Percentiles rank a stretch among this genome's conserved stretches.
phyloP scores from a whole-genome alignment of 2,113 vertebrate genomes.

The Scalopus aquaticus region DNA sequence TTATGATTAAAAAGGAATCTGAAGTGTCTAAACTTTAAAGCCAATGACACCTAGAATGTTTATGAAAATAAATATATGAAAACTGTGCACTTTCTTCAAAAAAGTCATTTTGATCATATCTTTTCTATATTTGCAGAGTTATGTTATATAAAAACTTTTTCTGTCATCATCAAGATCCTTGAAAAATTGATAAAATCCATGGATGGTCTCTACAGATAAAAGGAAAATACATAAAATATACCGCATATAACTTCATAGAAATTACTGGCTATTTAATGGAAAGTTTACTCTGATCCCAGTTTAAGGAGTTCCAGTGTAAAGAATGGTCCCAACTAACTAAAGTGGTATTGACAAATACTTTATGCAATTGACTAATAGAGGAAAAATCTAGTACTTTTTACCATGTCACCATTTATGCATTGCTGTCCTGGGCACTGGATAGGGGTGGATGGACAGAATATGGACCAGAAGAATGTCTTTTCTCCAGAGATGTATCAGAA shows the following conservation, averaged over 20 bases:
- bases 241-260: background rate
- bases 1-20: background rate
- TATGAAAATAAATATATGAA: background rate
- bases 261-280: background rate
- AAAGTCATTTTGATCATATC: background rate
- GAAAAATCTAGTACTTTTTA: background rate
- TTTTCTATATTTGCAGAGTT: background rate
- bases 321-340: background rate
- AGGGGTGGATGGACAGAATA: accelerated
- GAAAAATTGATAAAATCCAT: conserved; percentile 5
- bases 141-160: background rate
- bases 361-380: background rate
- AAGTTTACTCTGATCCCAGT: background rate
- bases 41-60: background rate
- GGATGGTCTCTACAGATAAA: background rate
- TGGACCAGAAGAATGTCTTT: background rate
- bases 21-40: background rate
- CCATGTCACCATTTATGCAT: background rate
- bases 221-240: background rate
- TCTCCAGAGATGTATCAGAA: background rate
- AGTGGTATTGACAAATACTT: background rate
- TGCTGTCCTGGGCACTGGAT: background rate
- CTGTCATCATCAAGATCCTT: background rate
- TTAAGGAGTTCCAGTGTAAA: background rate
- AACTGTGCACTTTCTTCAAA: background rate